These are phyloP conservation scores for Andricus curvator DNA, from an alignment of 2,888 invertebrate genomes.

Conservation along the genomic window DNA sequence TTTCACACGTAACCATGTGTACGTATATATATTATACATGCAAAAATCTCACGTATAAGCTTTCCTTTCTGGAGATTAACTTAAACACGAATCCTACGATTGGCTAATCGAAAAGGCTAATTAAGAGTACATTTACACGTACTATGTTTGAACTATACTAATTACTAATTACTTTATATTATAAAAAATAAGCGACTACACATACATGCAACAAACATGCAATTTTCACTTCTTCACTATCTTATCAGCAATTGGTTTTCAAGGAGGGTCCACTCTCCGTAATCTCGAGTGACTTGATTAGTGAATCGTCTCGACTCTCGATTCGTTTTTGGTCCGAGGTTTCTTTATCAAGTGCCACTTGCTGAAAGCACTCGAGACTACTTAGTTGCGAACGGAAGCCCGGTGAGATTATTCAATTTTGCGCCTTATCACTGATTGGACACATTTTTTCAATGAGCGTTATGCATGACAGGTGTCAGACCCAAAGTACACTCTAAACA, in stretches of 20 bases:
- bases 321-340: slow-evolving; percentile 12
- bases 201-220: neutral
- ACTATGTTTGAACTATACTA: no score
- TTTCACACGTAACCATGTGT: slow-evolving; percentile 10
- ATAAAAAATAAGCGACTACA: neutral
- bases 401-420: slow-evolving; percentile 30
- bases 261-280: neutral
- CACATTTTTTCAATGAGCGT: neutral
- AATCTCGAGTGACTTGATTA: slow-evolving; percentile 25
- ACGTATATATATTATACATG: neutral
- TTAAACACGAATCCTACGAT: slow-evolving; percentile 12
- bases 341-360: slow-evolving; percentile 39
- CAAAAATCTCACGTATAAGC: slow-evolving; percentile 2
- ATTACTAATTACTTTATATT: no score
- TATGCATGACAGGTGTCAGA: slow-evolving; percentile 35
- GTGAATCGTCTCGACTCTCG: neutral
- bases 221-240: neutral
- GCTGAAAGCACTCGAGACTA: slow-evolving; percentile 32
- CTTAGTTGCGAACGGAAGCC: slow-evolving; percentile 15
- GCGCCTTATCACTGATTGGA: slow-evolving; percentile 22
- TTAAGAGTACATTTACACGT: neutral
- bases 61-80: slow-evolving; percentile 25
- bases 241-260: neutral
- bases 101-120: slow-evolving; percentile 18
- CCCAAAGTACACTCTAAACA: neutral